Percentiles rank a stretch among this genome's conserved stretches.
phyloP scores from a whole-genome alignment of 2,113 vertebrate species.

The Gasterosteus aculeatus region DNA sequence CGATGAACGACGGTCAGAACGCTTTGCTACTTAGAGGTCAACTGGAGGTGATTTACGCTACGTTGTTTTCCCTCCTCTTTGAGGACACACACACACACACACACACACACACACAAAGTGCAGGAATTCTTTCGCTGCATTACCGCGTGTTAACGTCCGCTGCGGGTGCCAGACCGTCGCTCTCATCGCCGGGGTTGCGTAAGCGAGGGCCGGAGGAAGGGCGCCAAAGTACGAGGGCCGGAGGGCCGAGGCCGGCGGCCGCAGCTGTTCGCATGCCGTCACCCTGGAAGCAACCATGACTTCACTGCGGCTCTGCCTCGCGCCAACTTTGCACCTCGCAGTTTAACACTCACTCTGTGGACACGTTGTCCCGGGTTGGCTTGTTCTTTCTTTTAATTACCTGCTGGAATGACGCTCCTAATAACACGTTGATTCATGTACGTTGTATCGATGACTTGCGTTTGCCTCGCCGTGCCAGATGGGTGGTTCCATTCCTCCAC shows the following conservation, averaged over 20 bases:
- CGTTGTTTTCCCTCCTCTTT: conserved; percentile 12
- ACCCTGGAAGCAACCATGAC: conserved; percentile 59
- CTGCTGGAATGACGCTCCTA: background rate
- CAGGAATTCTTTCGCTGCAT: conserved; percentile 25
- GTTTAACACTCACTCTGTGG: conserved; percentile 13
- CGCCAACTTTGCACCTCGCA: conserved; percentile 32
- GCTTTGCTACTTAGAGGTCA: conserved; percentile 39
- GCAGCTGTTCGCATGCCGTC: conserved; percentile 67
- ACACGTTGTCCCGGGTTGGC: background rate
- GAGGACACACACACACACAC: conserved; percentile 10
- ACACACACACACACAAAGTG: no score
- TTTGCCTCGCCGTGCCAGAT: conserved; percentile 5
- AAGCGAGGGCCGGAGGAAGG: conserved; percentile 18
- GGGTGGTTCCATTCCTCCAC: conserved; percentile 32
- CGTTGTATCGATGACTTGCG: conserved; percentile 18
- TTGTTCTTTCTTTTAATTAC: background rate
- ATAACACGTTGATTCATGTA: background rate
- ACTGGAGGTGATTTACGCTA: conserved; percentile 29
- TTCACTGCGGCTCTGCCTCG: conserved; percentile 50
- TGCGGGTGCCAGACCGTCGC: conserved; percentile 41
- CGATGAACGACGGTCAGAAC: conserved; percentile 36
- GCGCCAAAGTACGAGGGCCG: background rate
- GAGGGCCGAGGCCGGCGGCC: conserved; percentile 18
- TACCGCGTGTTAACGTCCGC: conserved; percentile 45
- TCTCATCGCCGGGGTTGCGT: conserved; percentile 44